phyloP scores from a whole-genome alignment of 2,888 invertebrate species.

The Tenthredo livida region DNA sequence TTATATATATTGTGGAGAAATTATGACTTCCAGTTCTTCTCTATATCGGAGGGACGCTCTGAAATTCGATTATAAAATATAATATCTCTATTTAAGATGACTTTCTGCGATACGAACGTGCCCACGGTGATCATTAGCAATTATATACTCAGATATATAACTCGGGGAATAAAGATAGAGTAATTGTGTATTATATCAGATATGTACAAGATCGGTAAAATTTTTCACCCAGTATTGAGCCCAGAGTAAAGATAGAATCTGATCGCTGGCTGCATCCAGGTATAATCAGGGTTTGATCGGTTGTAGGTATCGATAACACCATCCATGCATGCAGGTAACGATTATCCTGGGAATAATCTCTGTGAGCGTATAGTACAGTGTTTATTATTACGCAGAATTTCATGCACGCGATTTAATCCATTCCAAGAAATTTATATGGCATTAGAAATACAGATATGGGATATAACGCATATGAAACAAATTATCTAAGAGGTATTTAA shows the following conservation, averaged over 20 bases:
- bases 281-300: slow-evolving; percentile 57
- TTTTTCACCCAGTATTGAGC: background rate
- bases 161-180: slow-evolving; percentile 64
- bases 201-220: background rate
- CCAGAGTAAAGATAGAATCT: slow-evolving; percentile 50
- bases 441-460: slow-evolving; percentile 53
- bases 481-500: background rate
- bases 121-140: slow-evolving; percentile 21
- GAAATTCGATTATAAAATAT: slow-evolving; percentile 18
- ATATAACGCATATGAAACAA: background rate
- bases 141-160: slow-evolving; percentile 22
- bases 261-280: slow-evolving; percentile 52
- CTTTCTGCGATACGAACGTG: slow-evolving; percentile 1
- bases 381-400: slow-evolving; percentile 56
- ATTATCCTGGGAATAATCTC: slow-evolving; percentile 53
- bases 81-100: slow-evolving; percentile 31
- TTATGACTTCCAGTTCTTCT: background rate
- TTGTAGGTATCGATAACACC: slow-evolving; percentile 60
- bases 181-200: slow-evolving; percentile 58
- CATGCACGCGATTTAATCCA: slow-evolving; percentile 52
- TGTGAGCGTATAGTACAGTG: slow-evolving; percentile 29
- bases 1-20: background rate
- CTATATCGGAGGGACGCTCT: background rate
- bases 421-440: slow-evolving; percentile 25
- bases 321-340: slow-evolving; percentile 57